phyloP scores from a whole-genome alignment of 2,113 vertebrate species.

The Zeus faber region DNA sequence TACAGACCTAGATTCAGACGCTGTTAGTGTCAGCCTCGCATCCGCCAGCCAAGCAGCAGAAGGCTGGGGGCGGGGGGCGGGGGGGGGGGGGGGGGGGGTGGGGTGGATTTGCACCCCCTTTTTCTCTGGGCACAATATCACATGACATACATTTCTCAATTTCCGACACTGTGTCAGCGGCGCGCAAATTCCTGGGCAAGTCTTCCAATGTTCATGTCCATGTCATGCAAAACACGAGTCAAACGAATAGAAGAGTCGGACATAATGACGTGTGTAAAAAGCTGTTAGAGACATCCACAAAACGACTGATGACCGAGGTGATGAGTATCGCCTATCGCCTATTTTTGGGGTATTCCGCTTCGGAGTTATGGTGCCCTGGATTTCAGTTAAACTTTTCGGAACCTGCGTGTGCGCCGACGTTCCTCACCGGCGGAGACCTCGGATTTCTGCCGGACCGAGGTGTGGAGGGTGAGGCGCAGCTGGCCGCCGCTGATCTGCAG shows the following conservation, averaged over 20 bases:
- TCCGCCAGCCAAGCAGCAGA: no score
- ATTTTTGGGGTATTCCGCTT: constrained; percentile 2
- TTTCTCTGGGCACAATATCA: background rate
- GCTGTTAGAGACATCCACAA: no score
- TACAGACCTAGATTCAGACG: no score
- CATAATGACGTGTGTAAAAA: no score
- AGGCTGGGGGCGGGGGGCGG: background rate
- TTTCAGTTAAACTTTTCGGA: no score
- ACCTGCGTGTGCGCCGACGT: background rate
- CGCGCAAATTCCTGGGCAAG: constrained; percentile 5
- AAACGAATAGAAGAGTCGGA: no score
- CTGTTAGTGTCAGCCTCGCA: no score
- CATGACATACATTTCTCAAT: constrained; percentile 19
- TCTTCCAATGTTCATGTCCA: background rate
- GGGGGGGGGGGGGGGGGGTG: background rate
- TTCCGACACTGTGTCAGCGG: constrained; percentile 8
- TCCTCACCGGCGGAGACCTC: constrained; percentile 78
- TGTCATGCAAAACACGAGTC: constrained; percentile 7
- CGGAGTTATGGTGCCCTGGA: constrained; percentile 1
- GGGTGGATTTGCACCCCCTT: background rate
- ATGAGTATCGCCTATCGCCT: background rate
- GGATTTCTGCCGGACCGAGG: constrained; percentile 54
- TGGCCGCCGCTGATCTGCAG: constrained; percentile 78
- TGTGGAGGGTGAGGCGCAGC: constrained; percentile 75
- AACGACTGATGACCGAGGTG: background rate